A percentile compares a stretch with the other conserved stretches of the same genome.
Conservation (phyloP, 2,888 invertebrate species). For the Cremastinae sp. region DNA sequence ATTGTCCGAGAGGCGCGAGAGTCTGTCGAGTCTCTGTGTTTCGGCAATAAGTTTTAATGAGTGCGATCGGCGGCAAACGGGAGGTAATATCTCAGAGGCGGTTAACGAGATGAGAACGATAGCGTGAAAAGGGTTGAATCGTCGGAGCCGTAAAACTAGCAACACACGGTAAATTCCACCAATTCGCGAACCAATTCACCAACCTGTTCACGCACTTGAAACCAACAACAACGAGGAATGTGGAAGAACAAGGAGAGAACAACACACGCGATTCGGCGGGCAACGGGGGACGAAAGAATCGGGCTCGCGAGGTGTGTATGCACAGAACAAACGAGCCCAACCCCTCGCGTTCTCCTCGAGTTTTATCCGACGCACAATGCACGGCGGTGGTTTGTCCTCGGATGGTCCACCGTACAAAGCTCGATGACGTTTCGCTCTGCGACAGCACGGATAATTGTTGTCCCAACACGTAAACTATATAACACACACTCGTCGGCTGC, state of each 20-base stretch:
- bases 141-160: constrained; percentile 6
- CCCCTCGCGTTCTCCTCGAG: constrained; percentile 36
- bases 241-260: constrained; percentile 1
- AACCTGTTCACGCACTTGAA: constrained; percentile 11
- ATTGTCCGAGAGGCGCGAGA: too few species aligned
- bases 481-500: constrained; percentile 51
- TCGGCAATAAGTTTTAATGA: too few species aligned
- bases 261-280: constrained; percentile 39
- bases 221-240: constrained; percentile 23
- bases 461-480: constrained; percentile 68
- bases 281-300: not conserved
- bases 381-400: constrained; percentile 38
- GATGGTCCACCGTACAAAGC: constrained; percentile 35
- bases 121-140: not conserved
- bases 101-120: too few species aligned
- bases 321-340: constrained; percentile 45
- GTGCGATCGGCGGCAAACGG: too few species aligned
- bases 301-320: constrained; percentile 27
- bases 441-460: constrained; percentile 71
- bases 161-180: constrained; percentile 31
- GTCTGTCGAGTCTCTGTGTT: too few species aligned
- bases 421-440: constrained; percentile 64
- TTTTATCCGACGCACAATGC: constrained; percentile 63
- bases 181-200: constrained; percentile 34
- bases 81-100: too few species aligned